Evolutionary conservation across 2,113 vertebrate genomes (phyloP), one percentile per base, ranked within the genome.

Genomic region (Platycercus adscitus): DNA sequence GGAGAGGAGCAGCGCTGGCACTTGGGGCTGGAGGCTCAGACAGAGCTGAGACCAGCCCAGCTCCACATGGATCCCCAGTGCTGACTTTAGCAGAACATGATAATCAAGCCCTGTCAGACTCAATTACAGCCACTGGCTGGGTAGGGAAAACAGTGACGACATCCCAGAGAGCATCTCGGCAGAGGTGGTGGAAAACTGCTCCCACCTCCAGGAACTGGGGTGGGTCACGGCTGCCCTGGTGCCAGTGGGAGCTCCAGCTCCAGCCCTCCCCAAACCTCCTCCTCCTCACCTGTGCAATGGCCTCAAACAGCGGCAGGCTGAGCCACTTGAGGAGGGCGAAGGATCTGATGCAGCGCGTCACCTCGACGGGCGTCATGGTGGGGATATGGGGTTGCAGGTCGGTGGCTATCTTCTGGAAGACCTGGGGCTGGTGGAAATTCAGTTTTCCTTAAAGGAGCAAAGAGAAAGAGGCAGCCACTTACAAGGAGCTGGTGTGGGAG

Each of bases 251-350:
- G 55, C 23, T 21, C 11, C 23, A 39, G 39, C 39, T 39, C 35
- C 9, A 9, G 20, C 7, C 3, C 4, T 4, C 6, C 7, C 33
- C 8, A 17, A 11, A 2, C 11, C 9, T 3, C 28, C 4, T n/a
- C 23, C 13, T 16, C 83, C 95, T 98, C 78, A 99, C 99, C 98
- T 99, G 98, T 1, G 97, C 88, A 25, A 99, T 97, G 93, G 98
- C 98, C 92, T 99, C 99, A 46, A 98, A 99, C 9, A 99, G 97
- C 7, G 98, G 98, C 20, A 98, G 61, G 91, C 97, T 98, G 61
- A 99, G 98, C 98, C 98, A 99, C 83, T 99, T 99, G 85, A 99
- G 98, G 81, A 98, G 97, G 52, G 98, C 98, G 8, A 99, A 97
- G 60, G 99, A 99, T 61, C 99, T 98, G 80, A 98, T 46, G 20